Conservation (phyloP, 2,888 invertebrate genomes). For the Noctua fimbriata region DNA sequence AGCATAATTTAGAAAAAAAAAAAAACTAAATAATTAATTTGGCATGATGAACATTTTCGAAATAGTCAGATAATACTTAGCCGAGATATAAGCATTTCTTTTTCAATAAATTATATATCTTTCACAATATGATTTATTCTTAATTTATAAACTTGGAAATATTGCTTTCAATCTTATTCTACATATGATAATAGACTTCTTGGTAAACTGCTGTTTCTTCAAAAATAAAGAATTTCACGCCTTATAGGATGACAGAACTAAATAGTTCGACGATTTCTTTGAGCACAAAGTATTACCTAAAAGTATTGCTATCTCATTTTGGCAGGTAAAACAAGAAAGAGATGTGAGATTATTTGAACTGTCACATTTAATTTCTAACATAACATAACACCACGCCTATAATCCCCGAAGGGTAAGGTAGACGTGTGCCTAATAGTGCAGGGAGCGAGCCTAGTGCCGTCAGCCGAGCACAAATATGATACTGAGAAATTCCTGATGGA, state of each 20-base stretch:
- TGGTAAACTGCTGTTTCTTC: conserved; percentile 46
- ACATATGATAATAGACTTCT: conserved; percentile 55
- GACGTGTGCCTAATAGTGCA: too few species aligned
- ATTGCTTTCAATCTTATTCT: conserved; percentile 67
- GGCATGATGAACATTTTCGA: conserved; percentile 33
- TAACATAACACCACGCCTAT: too few species aligned
- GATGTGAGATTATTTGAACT: background rate
- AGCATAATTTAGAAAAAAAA: conserved; percentile 35
- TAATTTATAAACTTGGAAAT: conserved; percentile 66
- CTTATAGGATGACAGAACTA: conserved; percentile 18
- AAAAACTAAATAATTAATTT: conserved; percentile 49
- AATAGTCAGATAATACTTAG: conserved; percentile 61
- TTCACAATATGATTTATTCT: conserved; percentile 47
- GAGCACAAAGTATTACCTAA: background rate
- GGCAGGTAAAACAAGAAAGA: background rate
- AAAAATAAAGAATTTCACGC: conserved; percentile 40
- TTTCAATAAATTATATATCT: conserved; percentile 47
- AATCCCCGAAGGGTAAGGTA: too few species aligned
- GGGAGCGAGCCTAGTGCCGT: too few species aligned
- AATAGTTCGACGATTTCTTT: conserved; percentile 9
- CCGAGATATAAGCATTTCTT: conserved; percentile 51
- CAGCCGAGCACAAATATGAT: too few species aligned
- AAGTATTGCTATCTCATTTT: conserved; percentile 2
- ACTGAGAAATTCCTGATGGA: too few species aligned
- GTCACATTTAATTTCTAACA: background rate